phyloP scores from a whole-genome alignment of 2,797 vertebrate genomes.

The Fringilla coelebs region DNA sequence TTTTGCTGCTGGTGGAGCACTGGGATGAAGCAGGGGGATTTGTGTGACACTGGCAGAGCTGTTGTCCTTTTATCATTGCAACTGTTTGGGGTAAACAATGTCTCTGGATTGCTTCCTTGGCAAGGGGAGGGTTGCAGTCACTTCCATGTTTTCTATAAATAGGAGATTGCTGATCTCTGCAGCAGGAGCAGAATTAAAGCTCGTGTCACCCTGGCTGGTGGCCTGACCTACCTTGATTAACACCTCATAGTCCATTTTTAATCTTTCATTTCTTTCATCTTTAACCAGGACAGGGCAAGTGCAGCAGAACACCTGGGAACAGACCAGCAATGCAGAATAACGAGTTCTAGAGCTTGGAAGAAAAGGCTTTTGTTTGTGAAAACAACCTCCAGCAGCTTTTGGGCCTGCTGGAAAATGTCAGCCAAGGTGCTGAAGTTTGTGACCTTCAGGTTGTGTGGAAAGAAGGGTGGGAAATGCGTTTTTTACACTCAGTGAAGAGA shows the following conservation, averaged over 20 bases:
- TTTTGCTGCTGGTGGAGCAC: neutral
- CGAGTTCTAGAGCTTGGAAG: neutral
- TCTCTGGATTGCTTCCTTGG: conserved; percentile 37
- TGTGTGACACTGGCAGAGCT: neutral
- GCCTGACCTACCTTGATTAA: neutral
- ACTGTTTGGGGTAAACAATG: conserved; percentile 16
- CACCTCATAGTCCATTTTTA: neutral
- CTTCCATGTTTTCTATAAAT: conserved; percentile 55
- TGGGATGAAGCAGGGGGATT: neutral
- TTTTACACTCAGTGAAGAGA: neutral
- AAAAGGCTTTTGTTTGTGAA: neutral
- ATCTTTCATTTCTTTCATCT: neutral
- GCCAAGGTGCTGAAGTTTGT: neutral
- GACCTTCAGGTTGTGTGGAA: neutral
- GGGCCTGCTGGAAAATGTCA: neutral
- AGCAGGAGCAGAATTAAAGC: neutral
- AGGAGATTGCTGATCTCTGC: neutral
- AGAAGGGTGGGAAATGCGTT: neutral
- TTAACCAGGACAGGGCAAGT: neutral
- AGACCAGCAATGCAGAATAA: neutral
- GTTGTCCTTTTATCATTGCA: conserved; percentile 29
- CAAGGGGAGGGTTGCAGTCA: neutral
- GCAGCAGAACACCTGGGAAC: neutral
- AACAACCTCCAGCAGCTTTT: neutral
- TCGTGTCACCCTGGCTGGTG: neutral